A percentile compares a stretch with the other conserved stretches of the same genome.
Conservation (phyloP, 1,140 invertebrate genomes). For the Asobara japonica region DNA sequence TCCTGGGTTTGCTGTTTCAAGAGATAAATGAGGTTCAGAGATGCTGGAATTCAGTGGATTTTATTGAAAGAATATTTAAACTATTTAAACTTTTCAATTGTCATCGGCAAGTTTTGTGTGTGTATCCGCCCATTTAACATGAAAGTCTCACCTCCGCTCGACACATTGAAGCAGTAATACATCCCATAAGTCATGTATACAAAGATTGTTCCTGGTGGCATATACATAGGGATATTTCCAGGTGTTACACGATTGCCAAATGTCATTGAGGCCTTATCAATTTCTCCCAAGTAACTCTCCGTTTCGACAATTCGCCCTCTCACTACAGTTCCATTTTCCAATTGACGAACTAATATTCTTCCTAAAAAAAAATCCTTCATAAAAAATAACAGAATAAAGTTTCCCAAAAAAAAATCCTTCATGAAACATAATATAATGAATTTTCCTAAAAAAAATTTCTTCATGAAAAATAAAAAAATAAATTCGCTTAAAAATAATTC, state of each 20-base stretch:
- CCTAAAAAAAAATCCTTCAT: constrained; percentile 43
- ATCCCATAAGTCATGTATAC: constrained; percentile 86
- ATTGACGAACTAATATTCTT: constrained; percentile 71
- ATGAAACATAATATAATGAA: no score
- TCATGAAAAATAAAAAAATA: no score
- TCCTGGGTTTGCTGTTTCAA: no score
- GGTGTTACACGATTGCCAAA: constrained; percentile 74
- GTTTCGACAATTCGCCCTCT: constrained; percentile 82
- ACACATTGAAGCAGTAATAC: constrained; percentile 86
- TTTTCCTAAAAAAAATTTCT: no score
- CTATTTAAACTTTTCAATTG: not conserved
- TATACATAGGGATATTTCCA: constrained; percentile 81
- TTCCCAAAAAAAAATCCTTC: no score
- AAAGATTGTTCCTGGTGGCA: constrained; percentile 81
- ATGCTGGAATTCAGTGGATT: no score
- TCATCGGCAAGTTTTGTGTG: no score
- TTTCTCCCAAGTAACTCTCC: constrained; percentile 78
- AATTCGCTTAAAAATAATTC: no score
- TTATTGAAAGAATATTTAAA: constrained; percentile 54
- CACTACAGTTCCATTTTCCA: constrained; percentile 68
- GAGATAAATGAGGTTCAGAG: no score
- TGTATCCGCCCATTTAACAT: no score
- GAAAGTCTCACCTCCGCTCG: constrained; percentile 72
- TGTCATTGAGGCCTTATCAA: constrained; percentile 80
- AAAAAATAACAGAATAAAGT: no score